phyloP scores from a whole-genome alignment of 1,140 invertebrate genomes.

The Atta cephalotes region DNA sequence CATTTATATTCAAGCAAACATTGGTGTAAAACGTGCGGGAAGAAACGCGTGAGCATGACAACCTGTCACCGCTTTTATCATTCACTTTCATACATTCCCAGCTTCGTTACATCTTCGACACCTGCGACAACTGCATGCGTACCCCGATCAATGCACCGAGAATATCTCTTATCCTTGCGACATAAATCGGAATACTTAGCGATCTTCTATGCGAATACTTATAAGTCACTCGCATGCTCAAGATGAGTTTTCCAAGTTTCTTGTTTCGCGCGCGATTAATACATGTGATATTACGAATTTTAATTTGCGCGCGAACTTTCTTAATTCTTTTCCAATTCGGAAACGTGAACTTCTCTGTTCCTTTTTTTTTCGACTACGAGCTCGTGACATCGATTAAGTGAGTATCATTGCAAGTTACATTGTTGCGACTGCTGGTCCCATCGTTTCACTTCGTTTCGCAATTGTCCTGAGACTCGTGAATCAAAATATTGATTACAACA shows the following conservation, averaged over 20 bases:
- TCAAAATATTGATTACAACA: constrained; percentile 61
- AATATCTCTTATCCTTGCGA: neutral
- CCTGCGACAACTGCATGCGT: constrained; percentile 53
- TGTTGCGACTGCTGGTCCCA: constrained; percentile 85
- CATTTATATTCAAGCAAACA: neutral
- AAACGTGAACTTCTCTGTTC: neutral
- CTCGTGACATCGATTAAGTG: neutral
- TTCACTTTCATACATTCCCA: constrained; percentile 58
- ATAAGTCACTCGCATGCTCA: constrained; percentile 42
- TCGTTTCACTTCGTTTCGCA: constrained; percentile 82
- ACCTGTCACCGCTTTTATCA: constrained; percentile 66
- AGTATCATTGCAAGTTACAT: constrained; percentile 70
- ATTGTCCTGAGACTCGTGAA: constrained; percentile 65
- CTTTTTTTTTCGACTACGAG: neutral
- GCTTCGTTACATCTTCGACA: constrained; percentile 47
- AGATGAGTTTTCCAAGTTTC: constrained; percentile 13
- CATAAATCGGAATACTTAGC: constrained; percentile 32
- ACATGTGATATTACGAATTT: constrained; percentile 1
- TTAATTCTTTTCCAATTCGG: neutral
- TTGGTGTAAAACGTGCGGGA: constrained; percentile 15
- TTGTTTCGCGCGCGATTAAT: constrained; percentile 7
- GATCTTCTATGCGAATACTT: constrained; percentile 27
- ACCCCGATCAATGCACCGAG: constrained; percentile 39
- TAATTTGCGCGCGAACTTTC: constrained; percentile 9
- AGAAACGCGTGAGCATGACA: constrained; percentile 21